Evolutionary conservation across 2,797 vertebrate genomes (phyloP).

Genomic region (Spinibarbus caldwelli): DNA sequence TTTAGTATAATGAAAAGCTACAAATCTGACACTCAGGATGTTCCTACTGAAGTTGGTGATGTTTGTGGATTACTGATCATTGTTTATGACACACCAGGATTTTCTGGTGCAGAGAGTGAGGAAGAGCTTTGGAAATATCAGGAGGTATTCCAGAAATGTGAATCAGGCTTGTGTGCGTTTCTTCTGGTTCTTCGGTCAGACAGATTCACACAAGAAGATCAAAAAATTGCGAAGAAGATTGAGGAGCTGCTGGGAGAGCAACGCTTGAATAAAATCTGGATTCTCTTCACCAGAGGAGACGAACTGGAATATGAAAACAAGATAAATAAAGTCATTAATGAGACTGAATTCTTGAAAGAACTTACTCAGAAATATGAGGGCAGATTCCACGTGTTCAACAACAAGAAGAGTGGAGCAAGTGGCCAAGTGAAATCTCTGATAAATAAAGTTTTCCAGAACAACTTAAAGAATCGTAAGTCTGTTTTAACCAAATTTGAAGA

Average conservation of each 20-base stretch:
- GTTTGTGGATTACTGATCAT: neutral
- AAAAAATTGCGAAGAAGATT: neutral
- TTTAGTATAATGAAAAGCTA: neutral
- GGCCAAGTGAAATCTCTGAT: neutral
- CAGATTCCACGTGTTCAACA: neutral
- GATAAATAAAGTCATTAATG: neutral
- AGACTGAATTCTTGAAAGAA: neutral
- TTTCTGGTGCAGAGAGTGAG: neutral
- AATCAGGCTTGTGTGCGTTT: neutral
- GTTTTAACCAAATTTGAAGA: neutral
- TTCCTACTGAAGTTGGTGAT: neutral
- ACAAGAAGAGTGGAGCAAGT: neutral
- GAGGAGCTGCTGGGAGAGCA: neutral
- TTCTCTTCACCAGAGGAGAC: neutral
- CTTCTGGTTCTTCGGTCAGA: neutral
- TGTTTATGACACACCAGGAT: neutral
- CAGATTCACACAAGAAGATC: neutral
- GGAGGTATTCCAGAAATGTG: neutral
- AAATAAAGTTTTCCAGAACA: neutral
- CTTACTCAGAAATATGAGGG: neutral
- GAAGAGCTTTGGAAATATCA: neutral
- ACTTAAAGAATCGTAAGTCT: neutral
- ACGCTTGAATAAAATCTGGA: neutral
- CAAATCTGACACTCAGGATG: neutral
- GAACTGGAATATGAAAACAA: neutral